Conservation (phyloP, 37 sponge, comb jelly and placozoan genomes). For the Axinella damicornis region DNA sequence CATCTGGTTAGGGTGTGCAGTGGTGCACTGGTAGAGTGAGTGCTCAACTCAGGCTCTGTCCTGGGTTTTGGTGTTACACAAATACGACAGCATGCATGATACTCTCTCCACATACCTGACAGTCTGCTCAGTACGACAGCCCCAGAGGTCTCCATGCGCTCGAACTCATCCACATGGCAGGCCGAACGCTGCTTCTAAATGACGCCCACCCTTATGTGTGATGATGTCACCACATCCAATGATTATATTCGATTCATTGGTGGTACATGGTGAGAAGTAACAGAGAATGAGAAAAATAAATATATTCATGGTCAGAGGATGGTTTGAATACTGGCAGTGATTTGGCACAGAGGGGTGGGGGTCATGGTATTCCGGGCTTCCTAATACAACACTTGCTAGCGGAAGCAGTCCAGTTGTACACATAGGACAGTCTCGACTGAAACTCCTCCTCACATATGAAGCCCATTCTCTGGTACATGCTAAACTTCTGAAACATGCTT, state of each 20-base stretch:
- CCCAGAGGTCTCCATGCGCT: not conserved
- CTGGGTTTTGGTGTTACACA: no score
- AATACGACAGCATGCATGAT: not conserved
- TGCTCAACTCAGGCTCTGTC: no score
- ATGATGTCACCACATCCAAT: no score
- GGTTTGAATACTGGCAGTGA: no score
- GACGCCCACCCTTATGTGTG: no score
- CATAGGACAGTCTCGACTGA: constrained; percentile 28
- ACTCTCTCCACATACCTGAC: not conserved
- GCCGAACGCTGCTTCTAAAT: not conserved
- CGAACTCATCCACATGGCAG: not conserved
- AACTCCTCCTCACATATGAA: constrained; percentile 28
- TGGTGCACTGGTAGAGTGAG: no score
- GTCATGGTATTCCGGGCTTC: constrained; percentile 21
- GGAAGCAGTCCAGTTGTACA: constrained; percentile 48
- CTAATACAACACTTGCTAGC: constrained; percentile 45
- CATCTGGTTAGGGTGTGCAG: no score
- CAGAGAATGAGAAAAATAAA: no score
- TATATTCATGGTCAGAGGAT: no score
- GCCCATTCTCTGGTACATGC: not conserved
- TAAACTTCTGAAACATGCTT: constrained; percentile 47
- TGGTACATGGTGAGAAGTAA: not conserved
- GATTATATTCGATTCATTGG: no score
- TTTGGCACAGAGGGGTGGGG: no score
- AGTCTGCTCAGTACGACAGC: not conserved